Conservation (phyloP, 2,113 vertebrate genomes). For the Polypterus bichir region DNA sequence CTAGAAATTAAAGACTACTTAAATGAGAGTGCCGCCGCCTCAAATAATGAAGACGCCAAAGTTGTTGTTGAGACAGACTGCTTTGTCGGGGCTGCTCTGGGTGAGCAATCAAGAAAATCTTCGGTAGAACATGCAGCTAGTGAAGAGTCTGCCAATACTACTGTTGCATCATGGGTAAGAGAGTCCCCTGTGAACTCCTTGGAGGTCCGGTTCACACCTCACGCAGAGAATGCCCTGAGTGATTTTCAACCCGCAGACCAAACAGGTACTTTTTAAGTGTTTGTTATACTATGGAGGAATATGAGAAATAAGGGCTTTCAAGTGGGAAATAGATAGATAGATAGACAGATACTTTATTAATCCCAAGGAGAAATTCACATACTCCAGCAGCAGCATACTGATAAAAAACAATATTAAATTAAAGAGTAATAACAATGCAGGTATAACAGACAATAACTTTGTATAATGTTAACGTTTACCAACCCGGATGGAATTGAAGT, state of each 20-base stretch:
- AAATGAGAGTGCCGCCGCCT: slow-evolving; percentile 17
- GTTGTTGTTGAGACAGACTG: slow-evolving; percentile 5
- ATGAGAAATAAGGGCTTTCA: too few species aligned
- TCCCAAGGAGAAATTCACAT: too few species aligned
- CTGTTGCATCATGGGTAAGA: slow-evolving; percentile 61
- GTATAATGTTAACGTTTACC: too few species aligned
- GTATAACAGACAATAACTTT: too few species aligned
- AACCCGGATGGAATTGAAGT: too few species aligned
- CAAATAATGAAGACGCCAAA: slow-evolving; percentile 4
- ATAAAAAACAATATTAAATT: too few species aligned
- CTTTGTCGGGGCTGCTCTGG: not conserved
- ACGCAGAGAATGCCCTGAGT: slow-evolving; percentile 53
- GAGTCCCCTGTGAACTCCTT: slow-evolving; percentile 49
- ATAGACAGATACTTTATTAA: too few species aligned
- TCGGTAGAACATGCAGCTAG: slow-evolving; percentile 21
- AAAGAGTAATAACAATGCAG: too few species aligned
- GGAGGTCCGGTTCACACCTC: slow-evolving; percentile 63
- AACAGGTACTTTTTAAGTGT: slow-evolving; percentile 28
- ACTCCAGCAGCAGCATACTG: too few species aligned
- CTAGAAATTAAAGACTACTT: slow-evolving; percentile 34
- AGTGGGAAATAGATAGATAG: too few species aligned
- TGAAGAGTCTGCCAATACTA: slow-evolving; percentile 28
- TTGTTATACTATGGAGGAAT: too few species aligned
- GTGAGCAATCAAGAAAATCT: not conserved
- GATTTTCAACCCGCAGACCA: slow-evolving; percentile 39